Base-by-base conservation (phyloP, 2,797 vertebrate genomes). In the Anas capensis region DNA sequence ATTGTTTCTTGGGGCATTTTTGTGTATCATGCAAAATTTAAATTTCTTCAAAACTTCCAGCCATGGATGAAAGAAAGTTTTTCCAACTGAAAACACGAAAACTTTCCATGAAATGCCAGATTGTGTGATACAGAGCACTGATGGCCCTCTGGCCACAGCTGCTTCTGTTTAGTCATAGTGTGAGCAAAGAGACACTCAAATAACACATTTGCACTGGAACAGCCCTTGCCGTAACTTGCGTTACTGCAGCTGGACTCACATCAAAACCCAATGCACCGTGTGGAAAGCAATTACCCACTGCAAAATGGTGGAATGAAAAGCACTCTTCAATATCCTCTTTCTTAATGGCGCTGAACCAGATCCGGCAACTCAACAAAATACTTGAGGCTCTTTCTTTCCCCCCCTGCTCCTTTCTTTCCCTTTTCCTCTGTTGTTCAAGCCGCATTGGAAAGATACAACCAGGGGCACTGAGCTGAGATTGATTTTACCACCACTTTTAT, bases 151-250 rank as follows among this genome's bases (percentile, higher is more conserved):
- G 97, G 93, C 93, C 97, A 95, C 98, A 98, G 98, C 98, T 98
- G 98, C 98, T 98, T 96, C 96, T 97, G 82, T 97, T 98, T 98
- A 98, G 98, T 98, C 97, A 98, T 96, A 97, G 98, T 97, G 93
- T 94, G 96, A 97, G 97, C 89, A 90, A 93, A 97, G 94, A 94
- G 92, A 95, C 88, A 46, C 96, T 97, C 54, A 83, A 97, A 97
- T 97, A 97, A 96, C 95, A 87, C 91, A 97, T 97, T 97, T 97
- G 79, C 95, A 95, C 95, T 97, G 97, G 93, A 97, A 98, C 97
- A 97, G 96, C 93, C 97, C 95, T 96, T 87, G 90, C 93, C 3
- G 62, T 90, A 96, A 70, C 95, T 97, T 94, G 96, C 53, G 58
- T 97, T 94, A 89, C 93, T 96, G 93, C 97, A 98, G 97, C 96